phyloP scores from a whole-genome alignment of 1,140 invertebrate genomes.

The Camponotus floridanus region DNA sequence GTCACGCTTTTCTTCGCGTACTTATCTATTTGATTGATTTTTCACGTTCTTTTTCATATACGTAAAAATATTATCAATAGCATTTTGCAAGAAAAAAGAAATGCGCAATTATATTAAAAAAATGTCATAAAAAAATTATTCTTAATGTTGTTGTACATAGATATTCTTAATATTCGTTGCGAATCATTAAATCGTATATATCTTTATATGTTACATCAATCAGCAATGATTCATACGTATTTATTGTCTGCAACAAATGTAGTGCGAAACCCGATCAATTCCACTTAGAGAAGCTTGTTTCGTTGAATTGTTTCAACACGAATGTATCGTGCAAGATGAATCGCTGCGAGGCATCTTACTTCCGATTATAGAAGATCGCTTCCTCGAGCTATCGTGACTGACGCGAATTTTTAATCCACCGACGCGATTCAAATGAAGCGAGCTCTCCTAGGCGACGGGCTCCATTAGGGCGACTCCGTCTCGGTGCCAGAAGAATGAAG shows the following conservation, averaged over 20 bases:
- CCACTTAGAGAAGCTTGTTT: constrained; percentile 7
- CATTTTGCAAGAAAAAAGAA: background rate
- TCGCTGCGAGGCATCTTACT: constrained; percentile 28
- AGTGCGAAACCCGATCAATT: constrained; percentile 34
- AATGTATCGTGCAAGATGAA: constrained; percentile 56
- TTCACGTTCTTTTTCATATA: background rate
- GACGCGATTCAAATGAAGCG: constrained; percentile 57
- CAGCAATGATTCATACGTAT: constrained; percentile 44
- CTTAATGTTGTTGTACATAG: background rate
- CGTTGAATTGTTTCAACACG: constrained; percentile 43
- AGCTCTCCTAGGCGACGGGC: constrained; percentile 54
- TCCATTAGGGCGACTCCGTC: constrained; percentile 58
- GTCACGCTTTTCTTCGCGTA: background rate
- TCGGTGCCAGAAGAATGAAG: constrained; percentile 40
- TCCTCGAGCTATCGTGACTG: constrained; percentile 51
- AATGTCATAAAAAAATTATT: background rate
- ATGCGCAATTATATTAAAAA: constrained; percentile 2
- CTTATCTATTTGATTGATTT: constrained; percentile 3
- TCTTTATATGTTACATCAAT: constrained; percentile 33
- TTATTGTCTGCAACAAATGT: constrained; percentile 27
- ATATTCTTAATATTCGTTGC: constrained; percentile 15
- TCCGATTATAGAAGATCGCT: constrained; percentile 33
- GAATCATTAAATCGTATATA: constrained; percentile 13
- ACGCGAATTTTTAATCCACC: constrained; percentile 58
- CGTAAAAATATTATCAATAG: background rate